Base-by-base conservation (phyloP, 2,113 vertebrate genomes). In the Noturus placidus region DNA sequence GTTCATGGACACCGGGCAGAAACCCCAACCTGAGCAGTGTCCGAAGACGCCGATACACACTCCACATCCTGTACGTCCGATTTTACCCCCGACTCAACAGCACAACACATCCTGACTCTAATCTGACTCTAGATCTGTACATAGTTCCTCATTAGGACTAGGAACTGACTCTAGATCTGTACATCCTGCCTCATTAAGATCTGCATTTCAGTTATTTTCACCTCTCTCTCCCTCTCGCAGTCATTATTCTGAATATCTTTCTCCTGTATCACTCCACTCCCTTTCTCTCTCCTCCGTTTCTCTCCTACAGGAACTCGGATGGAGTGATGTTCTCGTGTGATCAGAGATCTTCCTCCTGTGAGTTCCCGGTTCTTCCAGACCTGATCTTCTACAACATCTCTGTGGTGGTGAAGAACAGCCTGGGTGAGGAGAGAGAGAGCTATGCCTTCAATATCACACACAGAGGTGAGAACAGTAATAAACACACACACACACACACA, bases 371-470 rank as follows among this genome's bases (percentile, higher is more conserved):
- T 5, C 4, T 90, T 56, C 89, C 87, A 77, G 80, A 90, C 2
- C 83, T 91, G 67, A 83, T 91, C 27, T 57, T 89, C 70, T 94
- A 94, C 91, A 89, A 91, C 56, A 85, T 94, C 87, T 88, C 87
- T 0, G 83, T 94, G 81, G 50, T 80, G 88, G 92, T 92, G 63
- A 91, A 61, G n/a, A 87, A 92, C 88, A 52, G 61, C 82, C 90
- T 95, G 77, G 93, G 93, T 50, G 89, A 90, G 82, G 92, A 89
- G 84, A 87, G n/a, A 0, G 89, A 88, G 69, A 84, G n/a, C 87
- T 84, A 91, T 86, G 87, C 84, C 69, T 95, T 94, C 89, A 92
- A 88, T 81, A 87, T 94, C 88, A 91, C 89, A 76, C 89, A 94
- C n/a, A 91, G 92, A 90, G 93, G 94, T 94, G 82, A 89, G 57